These are phyloP conservation scores for Periophthalmodon schlosseri DNA, from an alignment of 2,113 vertebrate species.

Conservation along the genomic window DNA sequence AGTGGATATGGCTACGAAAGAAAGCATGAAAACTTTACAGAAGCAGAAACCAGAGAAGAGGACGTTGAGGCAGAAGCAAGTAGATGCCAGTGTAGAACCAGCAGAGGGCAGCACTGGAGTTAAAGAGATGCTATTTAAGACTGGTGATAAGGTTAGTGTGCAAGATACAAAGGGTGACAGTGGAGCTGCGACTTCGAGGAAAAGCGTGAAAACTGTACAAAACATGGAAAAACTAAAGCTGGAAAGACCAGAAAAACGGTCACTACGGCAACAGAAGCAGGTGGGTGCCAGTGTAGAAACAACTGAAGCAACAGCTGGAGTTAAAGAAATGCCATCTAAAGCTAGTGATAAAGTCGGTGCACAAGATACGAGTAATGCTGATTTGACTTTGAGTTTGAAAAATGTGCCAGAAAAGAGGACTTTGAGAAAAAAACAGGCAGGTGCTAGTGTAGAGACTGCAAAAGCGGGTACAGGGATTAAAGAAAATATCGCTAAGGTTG, in stretches of 20 bases:
- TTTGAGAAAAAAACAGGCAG: neutral
- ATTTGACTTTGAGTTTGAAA: neutral
- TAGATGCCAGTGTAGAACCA: neutral
- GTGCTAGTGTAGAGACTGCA: neutral
- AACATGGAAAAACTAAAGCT: constrained; percentile 10
- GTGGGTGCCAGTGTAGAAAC: neutral
- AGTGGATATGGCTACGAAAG: neutral
- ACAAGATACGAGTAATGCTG: neutral
- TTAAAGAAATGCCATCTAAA: neutral
- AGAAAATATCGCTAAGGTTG: neutral
- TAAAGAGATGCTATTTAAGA: neutral
- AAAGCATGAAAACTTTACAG: neutral
- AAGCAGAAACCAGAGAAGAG: neutral
- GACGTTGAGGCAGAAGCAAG: neutral
- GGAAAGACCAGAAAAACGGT: neutral
- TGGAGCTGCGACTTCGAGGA: neutral
- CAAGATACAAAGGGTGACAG: neutral
- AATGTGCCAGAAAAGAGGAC: neutral
- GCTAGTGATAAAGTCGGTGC: neutral
- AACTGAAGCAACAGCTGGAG: neutral
- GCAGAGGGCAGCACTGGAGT: neutral
- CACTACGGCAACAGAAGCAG: constrained; percentile 12
- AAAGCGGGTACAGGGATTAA: neutral
- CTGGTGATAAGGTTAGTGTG: neutral
- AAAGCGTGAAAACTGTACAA: neutral